Base-by-base conservation (phyloP, 2,113 vertebrate genomes). In the Actenoides lindsayi region DNA sequence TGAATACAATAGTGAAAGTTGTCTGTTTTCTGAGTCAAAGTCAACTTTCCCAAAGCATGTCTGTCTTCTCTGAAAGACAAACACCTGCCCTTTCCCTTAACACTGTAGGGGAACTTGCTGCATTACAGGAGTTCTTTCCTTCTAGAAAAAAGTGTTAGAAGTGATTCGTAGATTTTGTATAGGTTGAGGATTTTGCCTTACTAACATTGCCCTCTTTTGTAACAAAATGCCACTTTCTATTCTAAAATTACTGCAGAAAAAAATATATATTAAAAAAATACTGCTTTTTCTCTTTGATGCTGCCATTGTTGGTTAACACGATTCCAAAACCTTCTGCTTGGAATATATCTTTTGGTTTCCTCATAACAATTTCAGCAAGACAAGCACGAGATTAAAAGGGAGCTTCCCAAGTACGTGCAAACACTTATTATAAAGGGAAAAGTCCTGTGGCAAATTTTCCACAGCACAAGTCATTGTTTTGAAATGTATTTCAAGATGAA, bases 401-500 rank as follows among this genome's bases (percentile, higher is more conserved):
- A 95, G 13, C 13, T 80, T 83, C 83, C 50, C 51, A 85, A 81
- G n/a, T 88, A 83, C 2, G 1, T 74, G 71, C 62, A 90, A 86
- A 53, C 42, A 35, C 39, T 65, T 87, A 51, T 85, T 90, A 53
- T 33, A 42, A 90, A 95, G 33, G 50, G 79, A 90, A 75, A 87
- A 75, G 30, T 83, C 81, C 60, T 9, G 2, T 77, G 86, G 79
- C 54, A 91, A 68, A 53, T 90, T 95, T 95, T 95, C 86, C 75
- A 77, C 62, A 77, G 70, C 62, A 62, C 64, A 65, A 90, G 27
- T 69, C 30, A 62, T n/a, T 71, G 75, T 64, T 83, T 77, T 75
- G 68, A 88, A 89, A 93, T 63, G 16, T 23, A n/a, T 96, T 92
- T 96, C 50, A 60, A 92, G 56, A 84, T 53, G 6, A 60, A 90